phyloP scores from a whole-genome alignment of 2,113 vertebrate species.

The Heterotis niloticus region DNA sequence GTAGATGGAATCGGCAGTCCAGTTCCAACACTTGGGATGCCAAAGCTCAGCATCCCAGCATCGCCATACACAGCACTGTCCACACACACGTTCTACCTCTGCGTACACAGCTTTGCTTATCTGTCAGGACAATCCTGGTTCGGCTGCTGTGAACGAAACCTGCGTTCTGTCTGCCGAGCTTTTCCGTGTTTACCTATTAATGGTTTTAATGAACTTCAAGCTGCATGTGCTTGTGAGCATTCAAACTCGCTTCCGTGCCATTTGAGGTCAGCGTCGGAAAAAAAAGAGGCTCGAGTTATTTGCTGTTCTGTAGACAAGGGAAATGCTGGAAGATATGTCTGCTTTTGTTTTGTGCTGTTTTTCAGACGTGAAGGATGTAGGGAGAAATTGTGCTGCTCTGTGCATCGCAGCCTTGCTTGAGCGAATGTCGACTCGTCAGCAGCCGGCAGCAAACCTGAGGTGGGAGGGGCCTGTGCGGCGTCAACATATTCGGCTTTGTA shows the following conservation, averaged over 20 bases:
- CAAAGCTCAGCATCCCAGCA: constrained; percentile 10
- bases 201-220: too few species aligned
- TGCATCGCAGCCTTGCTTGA: not conserved
- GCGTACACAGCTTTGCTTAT: not conserved
- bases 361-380: not conserved
- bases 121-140: not conserved
- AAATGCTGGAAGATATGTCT: constrained; percentile 32
- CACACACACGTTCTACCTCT: not conserved
- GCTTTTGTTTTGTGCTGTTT: not conserved
- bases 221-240: constrained; percentile 4
- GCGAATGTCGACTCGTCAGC: constrained; percentile 31
- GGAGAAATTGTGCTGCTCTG: constrained; percentile 28
- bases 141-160: not conserved
- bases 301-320: constrained; percentile 28
- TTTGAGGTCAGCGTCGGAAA: constrained; percentile 31
- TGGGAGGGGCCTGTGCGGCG: too few species aligned
- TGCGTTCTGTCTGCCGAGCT: too few species aligned
- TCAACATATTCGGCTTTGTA: too few species aligned
- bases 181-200: too few species aligned
- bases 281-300: constrained; percentile 32
- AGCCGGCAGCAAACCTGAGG: constrained; percentile 32
- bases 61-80: not conserved
- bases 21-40: constrained; percentile 20
- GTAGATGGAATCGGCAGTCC: constrained; percentile 60
- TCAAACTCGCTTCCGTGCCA: constrained; percentile 33